phyloP scores from a whole-genome alignment of 1,140 invertebrate species.

The Palaemon carinicauda region DNA sequence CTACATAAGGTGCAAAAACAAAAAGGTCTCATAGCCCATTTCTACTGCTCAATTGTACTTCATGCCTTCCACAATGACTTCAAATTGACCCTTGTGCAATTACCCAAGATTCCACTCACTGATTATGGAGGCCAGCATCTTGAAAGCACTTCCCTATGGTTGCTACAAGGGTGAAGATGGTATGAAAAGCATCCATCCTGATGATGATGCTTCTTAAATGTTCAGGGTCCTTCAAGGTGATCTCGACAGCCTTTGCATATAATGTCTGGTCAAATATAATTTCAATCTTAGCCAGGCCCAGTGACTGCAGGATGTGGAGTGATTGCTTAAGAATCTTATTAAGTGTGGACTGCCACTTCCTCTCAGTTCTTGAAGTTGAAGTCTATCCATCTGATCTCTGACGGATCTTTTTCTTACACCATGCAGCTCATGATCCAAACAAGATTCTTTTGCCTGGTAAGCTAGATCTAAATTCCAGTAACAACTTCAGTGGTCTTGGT shows the following conservation, averaged over 20 bases:
- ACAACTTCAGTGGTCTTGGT: too few species aligned
- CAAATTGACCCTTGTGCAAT: not conserved
- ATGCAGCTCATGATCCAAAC: too few species aligned
- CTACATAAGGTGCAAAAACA: not conserved
- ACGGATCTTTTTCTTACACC: too few species aligned
- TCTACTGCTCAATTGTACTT: not conserved
- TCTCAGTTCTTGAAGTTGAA: too few species aligned
- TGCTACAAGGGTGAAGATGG: not conserved
- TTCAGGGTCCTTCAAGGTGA: not conserved
- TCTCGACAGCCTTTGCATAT: not conserved
- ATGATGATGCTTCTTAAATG: not conserved
- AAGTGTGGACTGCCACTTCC: too few species aligned
- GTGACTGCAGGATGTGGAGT: too few species aligned
- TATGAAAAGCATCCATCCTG: not conserved
- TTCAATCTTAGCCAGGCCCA: too few species aligned
- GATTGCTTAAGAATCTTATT: too few species aligned
- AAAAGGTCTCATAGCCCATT: too few species aligned
- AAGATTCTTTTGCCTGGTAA: too few species aligned
- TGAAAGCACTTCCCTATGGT: not conserved
- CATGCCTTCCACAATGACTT: not conserved
- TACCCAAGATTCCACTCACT: not conserved
- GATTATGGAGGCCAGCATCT: not conserved
- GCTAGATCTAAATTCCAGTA: too few species aligned
- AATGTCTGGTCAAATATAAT: not conserved
- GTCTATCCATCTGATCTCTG: too few species aligned